Evolutionary conservation across 37 sponge, comb jelly and placozoan species (phyloP).

Genomic region (Ephydatia muelleri): DNA sequence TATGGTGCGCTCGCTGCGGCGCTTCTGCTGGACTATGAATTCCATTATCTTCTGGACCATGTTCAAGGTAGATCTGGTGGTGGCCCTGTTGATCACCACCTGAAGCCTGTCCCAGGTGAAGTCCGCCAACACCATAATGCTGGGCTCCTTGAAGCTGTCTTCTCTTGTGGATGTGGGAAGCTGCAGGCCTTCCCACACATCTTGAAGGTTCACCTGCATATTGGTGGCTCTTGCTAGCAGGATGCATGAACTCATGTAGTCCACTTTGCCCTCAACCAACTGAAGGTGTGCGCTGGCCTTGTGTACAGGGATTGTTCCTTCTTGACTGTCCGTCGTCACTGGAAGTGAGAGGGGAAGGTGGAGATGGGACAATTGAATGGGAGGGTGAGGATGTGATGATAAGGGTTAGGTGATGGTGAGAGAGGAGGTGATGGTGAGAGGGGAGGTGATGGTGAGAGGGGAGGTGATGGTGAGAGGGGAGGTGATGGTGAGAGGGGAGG

Average conservation of each 20-base stretch:
- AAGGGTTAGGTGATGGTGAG: no score
- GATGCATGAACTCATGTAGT: constrained; percentile 79
- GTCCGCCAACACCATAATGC: constrained; percentile 14
- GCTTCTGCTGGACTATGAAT: constrained; percentile 76
- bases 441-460: no score
- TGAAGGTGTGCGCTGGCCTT: constrained; percentile 25
- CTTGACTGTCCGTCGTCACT: constrained; percentile 55
- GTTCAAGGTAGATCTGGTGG: constrained; percentile 52
- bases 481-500: no score
- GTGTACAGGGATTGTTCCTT: constrained; percentile 63
- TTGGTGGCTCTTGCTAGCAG: constrained; percentile 46
- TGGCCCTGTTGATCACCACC: constrained; percentile 63
- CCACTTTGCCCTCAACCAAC: constrained; percentile 60
- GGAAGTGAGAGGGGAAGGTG: not conserved
- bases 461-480: no score
- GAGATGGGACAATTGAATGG: not conserved
- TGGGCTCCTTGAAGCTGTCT: not conserved
- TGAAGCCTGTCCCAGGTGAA: constrained; percentile 65
- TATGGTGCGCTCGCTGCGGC: constrained; percentile 72
- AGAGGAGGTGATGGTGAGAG: no score
- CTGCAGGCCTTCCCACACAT: constrained; percentile 60
- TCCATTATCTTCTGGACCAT: constrained; percentile 68
- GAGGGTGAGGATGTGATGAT: not conserved
- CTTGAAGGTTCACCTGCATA: constrained; percentile 17
- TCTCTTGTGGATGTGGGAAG: no score